Evolutionary conservation across 1,140 invertebrate genomes (phyloP), one percentile per base, ranked within the genome.

Genomic region (Zaprionus ornatus): DNA sequence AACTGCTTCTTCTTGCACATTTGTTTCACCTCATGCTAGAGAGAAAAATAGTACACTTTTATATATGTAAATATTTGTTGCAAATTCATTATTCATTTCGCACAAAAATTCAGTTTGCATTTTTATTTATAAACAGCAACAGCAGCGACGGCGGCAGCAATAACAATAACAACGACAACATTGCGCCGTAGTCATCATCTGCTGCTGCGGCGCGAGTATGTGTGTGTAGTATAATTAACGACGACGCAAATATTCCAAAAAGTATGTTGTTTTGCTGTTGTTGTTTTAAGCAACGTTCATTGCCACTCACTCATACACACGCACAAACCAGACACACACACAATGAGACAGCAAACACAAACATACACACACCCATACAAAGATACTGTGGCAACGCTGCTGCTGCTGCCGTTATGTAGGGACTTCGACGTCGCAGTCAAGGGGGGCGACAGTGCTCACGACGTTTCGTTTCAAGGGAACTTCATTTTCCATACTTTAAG

Each of bases 401-500:
- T 37, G 52, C 19, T 72, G 54, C 65, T 62, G 61, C 62, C 74
- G 74, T 72, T 76, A 76, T 72, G 55, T 65, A 60, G 61, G 45
- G 67, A 61, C 57, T 56, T 45, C 45, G n/a, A 40, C 48, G 15
- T 19, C 54, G 42, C 66, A 42, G 66, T 23, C 29, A 45, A 19
- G 37, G 57, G 35, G 35, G 57, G 56, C 48, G 55, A 21, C 54
- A 45, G 32, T 54, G 42, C 23, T 55, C 6, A 23, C 60, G 55
- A 70, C 42, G 61, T 83, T 88, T 80, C 60, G 71, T 84, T 87
- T 80, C 80, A 80, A 84, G 84, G 80, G 65, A 84, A 84, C 80
- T 84, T 79, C 67, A 83, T 83, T 88, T 88, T 87, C 80, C 74
- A 88, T 65, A 88, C 74, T 87, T 86, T 83, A 78, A 61, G 74